A percentile compares a stretch with the other conserved stretches of the same genome.
phyloP scores from a whole-genome alignment of 2,113 vertebrate species.

The Solenodon paradoxus region DNA sequence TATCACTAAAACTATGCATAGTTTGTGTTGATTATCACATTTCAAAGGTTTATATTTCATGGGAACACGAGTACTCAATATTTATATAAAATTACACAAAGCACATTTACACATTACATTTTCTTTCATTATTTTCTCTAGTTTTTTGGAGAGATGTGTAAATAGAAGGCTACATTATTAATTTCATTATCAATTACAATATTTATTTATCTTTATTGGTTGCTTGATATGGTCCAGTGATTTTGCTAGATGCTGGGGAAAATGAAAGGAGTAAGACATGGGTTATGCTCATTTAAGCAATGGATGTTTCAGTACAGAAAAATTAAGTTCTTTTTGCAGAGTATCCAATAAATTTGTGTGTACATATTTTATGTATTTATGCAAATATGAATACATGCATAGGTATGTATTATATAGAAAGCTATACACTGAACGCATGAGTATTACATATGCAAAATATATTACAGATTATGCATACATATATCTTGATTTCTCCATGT shows the following conservation, averaged over 20 bases:
- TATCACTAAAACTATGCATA: not conserved
- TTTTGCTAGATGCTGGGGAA: not conserved
- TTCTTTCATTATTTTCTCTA: too few relatives aligned
- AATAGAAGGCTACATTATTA: not conserved
- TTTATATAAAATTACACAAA: slow-evolving; percentile 7
- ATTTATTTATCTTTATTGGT: not conserved
- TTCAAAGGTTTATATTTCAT: not conserved
- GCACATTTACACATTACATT: not conserved
- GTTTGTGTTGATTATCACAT: not conserved
- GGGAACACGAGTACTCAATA: not conserved
- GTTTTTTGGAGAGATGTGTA: not conserved
- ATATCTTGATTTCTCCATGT: not conserved
- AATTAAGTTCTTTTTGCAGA: not conserved
- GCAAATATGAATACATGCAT: too few relatives aligned
- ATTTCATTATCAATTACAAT: not conserved
- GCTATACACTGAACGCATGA: not conserved
- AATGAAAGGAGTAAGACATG: not conserved
- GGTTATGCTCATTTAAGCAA: not conserved
- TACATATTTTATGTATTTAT: not conserved
- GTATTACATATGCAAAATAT: not conserved
- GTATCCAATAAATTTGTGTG: not conserved
- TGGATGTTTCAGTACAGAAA: not conserved
- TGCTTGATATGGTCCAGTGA: not conserved
- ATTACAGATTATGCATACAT: not conserved
- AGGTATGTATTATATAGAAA: not conserved